Evolutionary conservation across 2,888 invertebrate species (phyloP).

Genomic region (Meteorus cinctellus): DNA sequence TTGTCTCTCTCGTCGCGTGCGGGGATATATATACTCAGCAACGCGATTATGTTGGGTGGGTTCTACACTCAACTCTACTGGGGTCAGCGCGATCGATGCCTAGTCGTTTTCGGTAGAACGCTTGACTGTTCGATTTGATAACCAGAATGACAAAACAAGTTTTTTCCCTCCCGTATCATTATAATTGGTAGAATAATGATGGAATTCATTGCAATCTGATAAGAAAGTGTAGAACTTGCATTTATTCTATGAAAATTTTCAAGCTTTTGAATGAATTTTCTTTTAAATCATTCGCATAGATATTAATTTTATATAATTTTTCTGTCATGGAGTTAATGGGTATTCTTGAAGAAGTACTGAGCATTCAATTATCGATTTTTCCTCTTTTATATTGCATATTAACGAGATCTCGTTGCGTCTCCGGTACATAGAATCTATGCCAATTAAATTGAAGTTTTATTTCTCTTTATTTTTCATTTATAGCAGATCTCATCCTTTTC

Average conservation of each 20-base stretch:
- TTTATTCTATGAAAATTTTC: too few species aligned
- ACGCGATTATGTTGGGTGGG: conserved; percentile 32
- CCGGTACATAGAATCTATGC: conserved; percentile 21
- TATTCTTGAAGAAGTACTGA: background rate
- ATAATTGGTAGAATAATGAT: too few species aligned
- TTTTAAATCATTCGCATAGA: background rate
- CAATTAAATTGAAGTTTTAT: conserved; percentile 30
- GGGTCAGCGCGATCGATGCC: conserved; percentile 34
- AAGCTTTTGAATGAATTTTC: too few species aligned
- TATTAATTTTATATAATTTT: background rate
- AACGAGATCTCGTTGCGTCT: conserved; percentile 17
- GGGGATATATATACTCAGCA: background rate
- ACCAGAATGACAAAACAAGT: background rate
- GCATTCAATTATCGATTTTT: conserved; percentile 6
- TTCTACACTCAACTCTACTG: conserved; percentile 21
- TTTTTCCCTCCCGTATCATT: too few species aligned
- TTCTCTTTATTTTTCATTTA: background rate
- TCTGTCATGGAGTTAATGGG: background rate
- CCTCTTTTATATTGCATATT: background rate
- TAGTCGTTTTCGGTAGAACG: conserved; percentile 15
- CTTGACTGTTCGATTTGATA: conserved; percentile 27
- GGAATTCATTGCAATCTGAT: too few species aligned
- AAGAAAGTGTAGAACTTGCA: too few species aligned
- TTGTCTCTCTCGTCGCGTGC: background rate
- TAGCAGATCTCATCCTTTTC: background rate